Conservation (phyloP, 1,140 invertebrate genomes). For the Cyphomyrmex costatus region DNA sequence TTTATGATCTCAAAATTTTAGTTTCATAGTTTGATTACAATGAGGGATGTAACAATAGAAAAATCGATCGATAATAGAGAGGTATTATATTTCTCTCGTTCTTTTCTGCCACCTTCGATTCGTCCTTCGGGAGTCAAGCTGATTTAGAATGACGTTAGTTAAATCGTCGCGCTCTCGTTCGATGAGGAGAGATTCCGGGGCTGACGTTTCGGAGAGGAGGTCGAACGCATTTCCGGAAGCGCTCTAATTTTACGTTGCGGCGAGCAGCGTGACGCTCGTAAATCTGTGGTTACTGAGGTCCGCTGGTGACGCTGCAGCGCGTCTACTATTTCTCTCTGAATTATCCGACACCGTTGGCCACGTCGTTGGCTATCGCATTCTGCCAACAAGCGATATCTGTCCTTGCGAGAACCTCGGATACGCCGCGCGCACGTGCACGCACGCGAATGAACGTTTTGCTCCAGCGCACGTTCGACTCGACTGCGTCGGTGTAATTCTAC, state of each 20-base stretch:
- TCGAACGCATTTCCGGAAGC: slow-evolving; percentile 62
- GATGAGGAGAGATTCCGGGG: slow-evolving; percentile 17
- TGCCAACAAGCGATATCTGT: slow-evolving; percentile 47
- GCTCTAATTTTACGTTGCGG: slow-evolving; percentile 69
- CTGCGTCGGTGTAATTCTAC: slow-evolving; percentile 16
- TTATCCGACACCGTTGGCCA: slow-evolving; percentile 22
- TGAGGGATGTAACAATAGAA: background rate
- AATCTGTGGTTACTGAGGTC: slow-evolving; percentile 70
- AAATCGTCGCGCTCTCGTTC: slow-evolving; percentile 31
- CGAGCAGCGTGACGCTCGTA: slow-evolving; percentile 55
- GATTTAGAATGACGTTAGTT: slow-evolving; percentile 24
- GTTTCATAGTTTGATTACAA: too few species aligned
- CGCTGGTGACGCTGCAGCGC: slow-evolving; percentile 59
- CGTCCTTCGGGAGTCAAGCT: background rate
- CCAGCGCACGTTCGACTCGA: background rate
- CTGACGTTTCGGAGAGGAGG: slow-evolving; percentile 36
- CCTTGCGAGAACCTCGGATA: slow-evolving; percentile 1
- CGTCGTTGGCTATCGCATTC: slow-evolving; percentile 47
- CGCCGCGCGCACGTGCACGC: slow-evolving; percentile 15
- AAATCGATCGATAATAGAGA: background rate
- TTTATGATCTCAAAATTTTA: background rate
- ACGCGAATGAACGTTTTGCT: background rate
- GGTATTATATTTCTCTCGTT: background rate
- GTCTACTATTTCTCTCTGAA: slow-evolving; percentile 65
- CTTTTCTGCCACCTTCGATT: background rate